These are phyloP conservation scores for Corythornis madagascariensis DNA, from an alignment of 2,113 vertebrate species.

Conservation along the genomic window DNA sequence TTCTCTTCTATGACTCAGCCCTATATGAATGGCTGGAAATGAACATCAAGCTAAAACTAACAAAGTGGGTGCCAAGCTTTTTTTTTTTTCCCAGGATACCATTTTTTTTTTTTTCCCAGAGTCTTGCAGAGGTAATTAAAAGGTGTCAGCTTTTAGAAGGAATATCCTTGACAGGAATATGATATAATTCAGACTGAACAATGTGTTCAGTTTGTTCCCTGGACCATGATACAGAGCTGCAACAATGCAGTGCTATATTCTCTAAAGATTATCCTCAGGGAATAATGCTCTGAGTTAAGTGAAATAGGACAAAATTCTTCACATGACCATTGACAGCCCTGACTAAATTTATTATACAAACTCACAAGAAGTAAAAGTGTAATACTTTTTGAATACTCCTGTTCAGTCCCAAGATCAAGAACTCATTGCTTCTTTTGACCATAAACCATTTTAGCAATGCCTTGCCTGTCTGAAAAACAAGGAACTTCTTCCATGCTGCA, in stretches of 20 bases:
- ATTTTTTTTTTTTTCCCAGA: slow-evolving; percentile 33
- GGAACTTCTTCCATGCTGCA: not conserved
- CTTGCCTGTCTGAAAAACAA: not conserved
- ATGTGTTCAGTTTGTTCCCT: slow-evolving; percentile 14
- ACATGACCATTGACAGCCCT: not conserved
- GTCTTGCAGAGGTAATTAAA: slow-evolving; percentile 57
- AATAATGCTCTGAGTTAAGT: not conserved
- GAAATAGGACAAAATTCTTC: slow-evolving; percentile 10
- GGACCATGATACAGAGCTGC: not conserved
- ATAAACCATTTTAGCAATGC: not conserved
- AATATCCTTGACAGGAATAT: slow-evolving; percentile 56
- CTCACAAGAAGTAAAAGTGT: not conserved
- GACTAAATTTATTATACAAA: not conserved
- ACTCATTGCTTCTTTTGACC: not conserved
- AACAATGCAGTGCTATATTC: slow-evolving; percentile 11
- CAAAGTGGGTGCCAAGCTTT: slow-evolving; percentile 46
- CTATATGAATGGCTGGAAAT: slow-evolving; percentile 21
- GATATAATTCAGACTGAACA: slow-evolving; percentile 45
- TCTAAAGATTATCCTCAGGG: not conserved
- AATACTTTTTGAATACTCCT: not conserved
- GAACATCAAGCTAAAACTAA: slow-evolving; percentile 52
- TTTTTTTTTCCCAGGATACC: not conserved
- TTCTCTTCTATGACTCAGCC: slow-evolving; percentile 55
- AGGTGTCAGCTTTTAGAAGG: slow-evolving; percentile 58
- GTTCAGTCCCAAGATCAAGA: not conserved